Evolutionary conservation across 2,113 vertebrate genomes (phyloP).

Genomic region (Nerophis lumbriciformis): DNA sequence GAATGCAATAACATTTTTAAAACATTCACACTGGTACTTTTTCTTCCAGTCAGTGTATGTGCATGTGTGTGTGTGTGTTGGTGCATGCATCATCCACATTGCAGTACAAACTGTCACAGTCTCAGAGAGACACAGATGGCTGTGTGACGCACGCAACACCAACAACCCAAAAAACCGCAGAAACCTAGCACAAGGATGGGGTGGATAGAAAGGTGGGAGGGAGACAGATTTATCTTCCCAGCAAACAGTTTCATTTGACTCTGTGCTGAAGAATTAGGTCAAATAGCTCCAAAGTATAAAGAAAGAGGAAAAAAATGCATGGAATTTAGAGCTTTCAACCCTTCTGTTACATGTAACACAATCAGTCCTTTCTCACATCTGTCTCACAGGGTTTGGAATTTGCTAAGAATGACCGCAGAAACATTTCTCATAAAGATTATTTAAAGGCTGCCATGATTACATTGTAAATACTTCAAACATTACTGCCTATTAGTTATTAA

Average conservation of each 20-base stretch:
- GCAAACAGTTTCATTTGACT: slow-evolving; percentile 47
- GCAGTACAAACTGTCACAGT: slow-evolving; percentile 41
- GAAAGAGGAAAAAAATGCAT: slow-evolving; percentile 7
- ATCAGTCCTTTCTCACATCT: slow-evolving; percentile 11
- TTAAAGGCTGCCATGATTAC: background rate
- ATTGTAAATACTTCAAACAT: background rate
- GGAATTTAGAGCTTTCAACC: slow-evolving; percentile 41
- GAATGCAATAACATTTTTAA: slow-evolving; percentile 3
- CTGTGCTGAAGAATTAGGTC: slow-evolving; percentile 51
- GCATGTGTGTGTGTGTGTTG: background rate
- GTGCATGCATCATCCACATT: slow-evolving; percentile 9
- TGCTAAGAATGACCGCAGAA: background rate
- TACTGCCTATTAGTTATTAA: no score
- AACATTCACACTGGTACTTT: slow-evolving; percentile 1
- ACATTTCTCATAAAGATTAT: background rate
- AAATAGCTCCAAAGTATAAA: slow-evolving; percentile 37
- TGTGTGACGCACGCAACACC: slow-evolving; percentile 57
- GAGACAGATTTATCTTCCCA: slow-evolving; percentile 40
- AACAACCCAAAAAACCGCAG: slow-evolving; percentile 50
- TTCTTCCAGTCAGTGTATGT: background rate
- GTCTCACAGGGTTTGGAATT: background rate
- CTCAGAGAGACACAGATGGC: slow-evolving; percentile 63
- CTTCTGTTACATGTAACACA: slow-evolving; percentile 13
- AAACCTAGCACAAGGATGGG: slow-evolving; percentile 26
- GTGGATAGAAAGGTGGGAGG: background rate